These are phyloP conservation scores for Chloromyia formosa DNA, from an alignment of 2,888 invertebrate species.

Conservation along the genomic window DNA sequence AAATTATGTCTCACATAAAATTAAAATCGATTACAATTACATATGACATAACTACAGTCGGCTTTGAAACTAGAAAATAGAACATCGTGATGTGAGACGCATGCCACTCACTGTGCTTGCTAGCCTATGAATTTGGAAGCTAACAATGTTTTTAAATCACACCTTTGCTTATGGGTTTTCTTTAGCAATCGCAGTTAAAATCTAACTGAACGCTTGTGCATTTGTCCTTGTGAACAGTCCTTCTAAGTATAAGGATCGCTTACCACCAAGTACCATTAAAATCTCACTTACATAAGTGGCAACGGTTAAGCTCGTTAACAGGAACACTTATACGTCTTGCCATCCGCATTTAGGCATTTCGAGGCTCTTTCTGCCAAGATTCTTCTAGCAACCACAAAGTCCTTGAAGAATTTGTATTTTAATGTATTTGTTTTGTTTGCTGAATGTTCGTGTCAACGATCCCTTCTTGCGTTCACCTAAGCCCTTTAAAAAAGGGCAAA, in stretches of 20 bases:
- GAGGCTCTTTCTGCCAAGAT: not conserved
- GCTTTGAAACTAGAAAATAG: too few relatives aligned
- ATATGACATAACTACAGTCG: too few relatives aligned
- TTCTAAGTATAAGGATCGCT: constrained; percentile 33
- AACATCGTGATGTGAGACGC: too few relatives aligned
- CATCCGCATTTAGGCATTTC: constrained; percentile 13
- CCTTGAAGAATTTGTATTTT: constrained; percentile 37
- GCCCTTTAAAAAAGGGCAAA: constrained; percentile 21
- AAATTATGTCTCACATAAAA: too few relatives aligned
- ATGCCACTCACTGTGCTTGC: too few relatives aligned
- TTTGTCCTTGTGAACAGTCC: constrained; percentile 16
- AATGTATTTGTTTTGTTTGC: constrained; percentile 39
- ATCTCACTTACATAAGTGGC: constrained; percentile 35
- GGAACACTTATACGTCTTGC: constrained; percentile 5
- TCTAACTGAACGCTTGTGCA: constrained; percentile 22
- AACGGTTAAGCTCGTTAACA: constrained; percentile 38
- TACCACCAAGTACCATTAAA: constrained; percentile 37
- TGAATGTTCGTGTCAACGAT: constrained; percentile 27
- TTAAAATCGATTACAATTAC: too few relatives aligned
- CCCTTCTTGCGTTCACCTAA: not conserved
- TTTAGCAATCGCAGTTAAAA: not conserved
- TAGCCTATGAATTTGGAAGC: too few relatives aligned
- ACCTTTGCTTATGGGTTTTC: not conserved
- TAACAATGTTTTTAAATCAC: not conserved
- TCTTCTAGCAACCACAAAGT: constrained; percentile 23